Base-by-base conservation (phyloP, 2,113 vertebrate species). In the Zapornia atra region DNA sequence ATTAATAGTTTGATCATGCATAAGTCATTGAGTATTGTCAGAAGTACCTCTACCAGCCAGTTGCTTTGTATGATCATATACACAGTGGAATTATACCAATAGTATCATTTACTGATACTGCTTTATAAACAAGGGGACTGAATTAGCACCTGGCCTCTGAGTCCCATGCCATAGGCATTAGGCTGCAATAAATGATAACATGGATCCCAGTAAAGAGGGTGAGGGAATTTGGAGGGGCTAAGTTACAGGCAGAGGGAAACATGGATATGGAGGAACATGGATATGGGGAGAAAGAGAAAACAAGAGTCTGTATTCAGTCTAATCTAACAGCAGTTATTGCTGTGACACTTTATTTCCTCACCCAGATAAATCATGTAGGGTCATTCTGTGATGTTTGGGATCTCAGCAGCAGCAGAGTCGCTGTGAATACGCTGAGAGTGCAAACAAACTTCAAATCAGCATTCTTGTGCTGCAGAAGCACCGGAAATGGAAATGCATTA, bases 41-140 rank as follows among this genome's bases (percentile, higher is more conserved):
- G 42, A 68, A 33, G 8, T 82, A 61, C 26, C 15, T 76, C 40
- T 73, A 11, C n/a, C 82, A 73, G 12, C 12, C 6, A 19, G 29
- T 70, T 91, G 75, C 2, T 59, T 87, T 86, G 84, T 77, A n/a
- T 38, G 25, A 11, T 91, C 15, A 2, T 50, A 38, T 59, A 10
- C 13, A 9, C 21, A 20, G 33, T 70, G 36, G 19, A 42, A 36
- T 53, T 51, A 40, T 73, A 31, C 31, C 73, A 59, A 46, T 40
- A 42, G 38, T 48, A 29, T 65, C 0, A 0, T 85, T 87, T 2
- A 1, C 31, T 65, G 40, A 18, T 85, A 34, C 0, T 0, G 0
- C 12, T 82, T 80, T 90, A 54, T 85, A 77, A 82, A 44, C 18
- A 72, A 34, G 85, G 7, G 50, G 50, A 24, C 12, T 69, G n/a